Evolutionary conservation across 2,113 vertebrate species (phyloP).

Genomic region (Capra hircus): DNA sequence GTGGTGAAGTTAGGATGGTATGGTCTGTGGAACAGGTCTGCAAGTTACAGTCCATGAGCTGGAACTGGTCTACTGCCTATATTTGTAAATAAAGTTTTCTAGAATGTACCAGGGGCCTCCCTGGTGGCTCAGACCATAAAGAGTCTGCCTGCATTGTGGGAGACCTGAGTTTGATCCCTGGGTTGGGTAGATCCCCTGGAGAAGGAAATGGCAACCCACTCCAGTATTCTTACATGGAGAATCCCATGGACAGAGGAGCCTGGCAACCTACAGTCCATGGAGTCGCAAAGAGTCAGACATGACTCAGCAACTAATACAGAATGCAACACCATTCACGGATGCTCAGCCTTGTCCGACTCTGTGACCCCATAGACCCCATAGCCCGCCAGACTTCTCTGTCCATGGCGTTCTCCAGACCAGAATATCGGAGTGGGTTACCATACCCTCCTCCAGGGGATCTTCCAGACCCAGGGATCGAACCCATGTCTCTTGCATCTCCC

Average conservation of each 20-base stretch:
- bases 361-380: background rate
- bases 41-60: background rate
- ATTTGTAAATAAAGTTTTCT: background rate
- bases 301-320: background rate
- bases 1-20: background rate
- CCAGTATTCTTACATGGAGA: background rate
- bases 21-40: background rate
- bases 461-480: background rate
- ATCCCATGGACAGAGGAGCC: background rate
- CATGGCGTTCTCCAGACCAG: background rate
- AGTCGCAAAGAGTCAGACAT: fast-evolving
- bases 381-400: background rate
- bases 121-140: background rate
- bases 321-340: background rate
- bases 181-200: background rate
- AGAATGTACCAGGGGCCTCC: background rate
- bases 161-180: background rate
- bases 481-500: background rate
- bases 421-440: background rate
- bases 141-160: background rate
- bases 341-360: background rate
- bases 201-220: background rate
- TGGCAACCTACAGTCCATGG: background rate
- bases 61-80: background rate
- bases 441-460: background rate